A percentile compares a stretch with the other conserved stretches of the same genome.
These are phyloP conservation scores for Alligator mississippiensis DNA, from an alignment of 2,113 vertebrate genomes.

Conservation along the genomic window DNA sequence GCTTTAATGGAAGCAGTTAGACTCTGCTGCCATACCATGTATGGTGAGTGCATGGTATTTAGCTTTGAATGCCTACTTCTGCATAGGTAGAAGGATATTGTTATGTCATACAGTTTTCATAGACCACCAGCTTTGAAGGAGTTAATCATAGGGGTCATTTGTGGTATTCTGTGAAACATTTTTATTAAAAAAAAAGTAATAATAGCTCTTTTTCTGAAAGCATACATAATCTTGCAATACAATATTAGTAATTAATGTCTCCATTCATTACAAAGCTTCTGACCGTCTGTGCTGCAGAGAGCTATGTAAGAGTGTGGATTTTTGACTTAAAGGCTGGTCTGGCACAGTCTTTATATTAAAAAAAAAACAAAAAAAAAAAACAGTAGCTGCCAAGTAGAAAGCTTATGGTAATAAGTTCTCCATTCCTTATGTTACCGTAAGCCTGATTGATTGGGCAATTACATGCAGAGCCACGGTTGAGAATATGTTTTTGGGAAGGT, in stretches of 20 bases:
- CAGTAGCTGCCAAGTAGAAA: constrained; percentile 10
- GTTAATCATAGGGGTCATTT: neutral
- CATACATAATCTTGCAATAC: neutral
- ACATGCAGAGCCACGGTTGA: neutral
- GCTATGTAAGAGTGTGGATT: neutral
- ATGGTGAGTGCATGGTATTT: neutral
- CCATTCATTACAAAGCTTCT: neutral
- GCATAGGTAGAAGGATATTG: neutral
- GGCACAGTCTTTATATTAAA: no score
- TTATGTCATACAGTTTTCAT: neutral
- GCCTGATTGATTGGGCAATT: neutral
- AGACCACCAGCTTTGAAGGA: neutral
- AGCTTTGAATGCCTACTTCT: neutral
- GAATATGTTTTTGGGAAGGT: neutral
- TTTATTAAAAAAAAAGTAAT: neutral
- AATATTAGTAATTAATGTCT: neutral
- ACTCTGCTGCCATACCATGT: neutral
- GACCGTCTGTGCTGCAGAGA: neutral
- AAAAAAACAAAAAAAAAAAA: no score
- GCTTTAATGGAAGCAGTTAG: neutral
- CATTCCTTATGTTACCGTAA: neutral
- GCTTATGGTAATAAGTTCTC: neutral
- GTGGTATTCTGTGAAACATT: neutral
- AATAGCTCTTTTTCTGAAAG: neutral
- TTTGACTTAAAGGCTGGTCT: neutral